These are phyloP conservation scores for Perizoma flavofasciatum DNA, from an alignment of 2,888 invertebrate genomes.

Conservation along the genomic window DNA sequence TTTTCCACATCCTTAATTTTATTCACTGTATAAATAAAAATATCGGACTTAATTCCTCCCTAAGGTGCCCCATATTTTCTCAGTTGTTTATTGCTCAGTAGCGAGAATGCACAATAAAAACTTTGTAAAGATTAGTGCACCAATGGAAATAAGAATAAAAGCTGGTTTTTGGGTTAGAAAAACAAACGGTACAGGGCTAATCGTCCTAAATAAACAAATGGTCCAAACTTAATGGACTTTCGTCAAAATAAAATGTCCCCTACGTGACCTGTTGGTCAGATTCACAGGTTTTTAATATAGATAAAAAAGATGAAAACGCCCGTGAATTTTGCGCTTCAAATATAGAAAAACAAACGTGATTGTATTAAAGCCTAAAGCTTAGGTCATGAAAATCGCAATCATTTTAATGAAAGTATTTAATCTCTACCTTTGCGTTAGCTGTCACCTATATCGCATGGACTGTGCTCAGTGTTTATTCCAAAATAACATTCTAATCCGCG, in stretches of 20 bases:
- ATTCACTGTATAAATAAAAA: constrained; percentile 33
- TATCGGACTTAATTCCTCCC: constrained; percentile 33
- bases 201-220: constrained; percentile 51
- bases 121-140: constrained; percentile 36
- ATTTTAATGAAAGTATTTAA: neutral
- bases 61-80: constrained; percentile 32
- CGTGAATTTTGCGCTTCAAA: constrained; percentile 16
- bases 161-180: constrained; percentile 46
- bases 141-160: constrained; percentile 38
- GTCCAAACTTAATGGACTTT: constrained; percentile 53
- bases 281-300: constrained; percentile 38
- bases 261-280: constrained; percentile 45
- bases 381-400: constrained; percentile 2
- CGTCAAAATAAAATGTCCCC: constrained; percentile 51
- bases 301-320: constrained; percentile 25
- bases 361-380: constrained; percentile 14
- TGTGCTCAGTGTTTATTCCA: too few species aligned
- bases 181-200: constrained; percentile 44
- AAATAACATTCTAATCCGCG: constrained; percentile 14
- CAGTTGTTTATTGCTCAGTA: constrained; percentile 28
- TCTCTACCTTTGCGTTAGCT: too few species aligned
- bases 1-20: constrained; percentile 30
- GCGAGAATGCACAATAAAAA: constrained; percentile 29
- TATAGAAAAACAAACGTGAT: constrained; percentile 27
- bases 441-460: too few species aligned